These are phyloP conservation scores for Lontra canadensis DNA, from an alignment of 2,113 vertebrate genomes.

Conservation along the genomic window DNA sequence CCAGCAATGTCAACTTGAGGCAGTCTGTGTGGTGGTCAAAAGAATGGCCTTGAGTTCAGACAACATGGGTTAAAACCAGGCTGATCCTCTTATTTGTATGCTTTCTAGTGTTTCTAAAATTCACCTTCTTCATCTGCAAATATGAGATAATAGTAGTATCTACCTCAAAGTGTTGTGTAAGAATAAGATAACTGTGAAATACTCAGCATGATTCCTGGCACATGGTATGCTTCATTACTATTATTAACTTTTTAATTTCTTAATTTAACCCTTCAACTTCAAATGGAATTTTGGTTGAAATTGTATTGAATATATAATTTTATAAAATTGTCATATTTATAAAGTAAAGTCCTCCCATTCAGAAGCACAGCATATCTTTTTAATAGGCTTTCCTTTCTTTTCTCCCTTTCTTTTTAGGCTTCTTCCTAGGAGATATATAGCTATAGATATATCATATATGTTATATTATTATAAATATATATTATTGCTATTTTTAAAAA, in stretches of 20 bases:
- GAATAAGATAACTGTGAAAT: neutral
- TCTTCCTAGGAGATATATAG: neutral
- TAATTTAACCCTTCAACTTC: slow-evolving; percentile 1
- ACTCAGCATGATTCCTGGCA: neutral
- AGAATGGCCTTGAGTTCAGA: neutral
- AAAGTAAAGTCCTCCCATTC: neutral
- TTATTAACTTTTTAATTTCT: neutral
- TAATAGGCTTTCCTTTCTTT: neutral
- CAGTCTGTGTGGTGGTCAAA: neutral
- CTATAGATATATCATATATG: neutral
- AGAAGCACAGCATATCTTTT: neutral
- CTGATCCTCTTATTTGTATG: neutral
- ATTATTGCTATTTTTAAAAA: no score
- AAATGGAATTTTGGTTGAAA: neutral
- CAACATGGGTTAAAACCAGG: neutral
- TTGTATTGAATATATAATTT: neutral
- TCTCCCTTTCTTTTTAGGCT: neutral
- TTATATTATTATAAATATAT: neutral
- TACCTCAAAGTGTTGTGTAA: neutral
- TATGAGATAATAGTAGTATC: neutral
- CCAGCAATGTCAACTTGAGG: neutral
- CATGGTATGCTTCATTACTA: neutral
- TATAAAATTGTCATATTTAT: neutral
- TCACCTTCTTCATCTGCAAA: neutral
- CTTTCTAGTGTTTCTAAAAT: neutral